Percentiles rank a stretch among this genome's conserved stretches.
Evolutionary conservation across 2,888 invertebrate species (phyloP).

Genomic region (Eristalinus aeneus): DNA sequence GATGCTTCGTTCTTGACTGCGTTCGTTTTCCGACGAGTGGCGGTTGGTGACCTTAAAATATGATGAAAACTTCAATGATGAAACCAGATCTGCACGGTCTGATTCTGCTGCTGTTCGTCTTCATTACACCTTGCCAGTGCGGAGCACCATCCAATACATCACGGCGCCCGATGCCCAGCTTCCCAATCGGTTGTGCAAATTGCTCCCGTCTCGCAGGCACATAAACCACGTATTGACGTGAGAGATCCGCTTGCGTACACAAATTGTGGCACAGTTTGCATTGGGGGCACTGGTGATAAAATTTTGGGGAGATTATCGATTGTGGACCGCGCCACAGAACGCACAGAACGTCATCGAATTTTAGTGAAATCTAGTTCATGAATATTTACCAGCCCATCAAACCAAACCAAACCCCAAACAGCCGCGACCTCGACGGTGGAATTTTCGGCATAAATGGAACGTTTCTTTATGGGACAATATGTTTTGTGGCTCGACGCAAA

Average conservation of each 20-base stretch:
- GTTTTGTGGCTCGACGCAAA: slow-evolving; percentile 34
- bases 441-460: slow-evolving; percentile 14
- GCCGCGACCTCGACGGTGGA: background rate
- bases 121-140: background rate
- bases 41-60: slow-evolving; percentile 59
- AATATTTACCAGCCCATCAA: slow-evolving; percentile 41
- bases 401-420: background rate
- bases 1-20: background rate
- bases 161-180: slow-evolving; percentile 16
- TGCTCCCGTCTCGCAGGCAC: background rate
- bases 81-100: slow-evolving; percentile 19
- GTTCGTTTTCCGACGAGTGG: slow-evolving; percentile 1
- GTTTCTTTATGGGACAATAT: slow-evolving; percentile 16
- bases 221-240: background rate
- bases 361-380: slow-evolving; percentile 46
- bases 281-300: slow-evolving; percentile 8
- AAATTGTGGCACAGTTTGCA: background rate
- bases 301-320: slow-evolving; percentile 1
- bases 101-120: slow-evolving; percentile 20
- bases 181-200: background rate
- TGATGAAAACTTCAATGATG: background rate
- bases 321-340: background rate
- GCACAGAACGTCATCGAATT: slow-evolving; percentile 4
- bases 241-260: background rate
- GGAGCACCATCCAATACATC: background rate